These are phyloP conservation scores for Pseudomyrmex concolor DNA, from an alignment of 1,140 invertebrate genomes.

Conservation along the genomic window DNA sequence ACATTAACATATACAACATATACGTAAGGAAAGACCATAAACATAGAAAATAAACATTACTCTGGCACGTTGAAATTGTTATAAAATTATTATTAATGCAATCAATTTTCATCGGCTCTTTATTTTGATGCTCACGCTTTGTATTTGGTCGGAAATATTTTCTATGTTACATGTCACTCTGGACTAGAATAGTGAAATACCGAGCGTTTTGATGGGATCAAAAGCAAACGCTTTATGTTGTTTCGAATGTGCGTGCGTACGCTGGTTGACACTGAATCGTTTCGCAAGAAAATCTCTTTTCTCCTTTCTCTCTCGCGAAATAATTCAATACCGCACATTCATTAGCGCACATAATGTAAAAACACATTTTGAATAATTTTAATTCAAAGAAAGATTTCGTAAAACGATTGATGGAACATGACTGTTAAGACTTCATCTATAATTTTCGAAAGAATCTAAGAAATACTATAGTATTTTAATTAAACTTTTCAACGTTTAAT, in stretches of 20 bases:
- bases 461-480: too few species aligned
- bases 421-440: too few species aligned
- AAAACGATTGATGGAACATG: too few species aligned
- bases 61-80: conserved; percentile 35
- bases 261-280: too few species aligned
- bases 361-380: conserved; percentile 13
- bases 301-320: too few species aligned
- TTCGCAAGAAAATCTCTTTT: too few species aligned
- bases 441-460: too few species aligned
- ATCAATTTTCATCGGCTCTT: not conserved
- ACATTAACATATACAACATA: too few species aligned
- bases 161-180: conserved; percentile 35
- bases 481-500: too few species aligned
- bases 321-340: too few species aligned
- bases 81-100: not conserved
- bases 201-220: not conserved
- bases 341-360: too few species aligned
- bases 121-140: conserved; percentile 7
- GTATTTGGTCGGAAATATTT: conserved; percentile 53
- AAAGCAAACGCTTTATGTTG: conserved; percentile 12
- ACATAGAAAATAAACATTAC: conserved; percentile 30
- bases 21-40: conserved; percentile 10
- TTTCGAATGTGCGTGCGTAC: not conserved
- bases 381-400: not conserved
- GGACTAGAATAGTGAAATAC: conserved; percentile 59